Evolutionary conservation across 1,140 invertebrate genomes (phyloP), one percentile per base, ranked within the genome.

Genomic region (Pseudachorutes palmiensis): DNA sequence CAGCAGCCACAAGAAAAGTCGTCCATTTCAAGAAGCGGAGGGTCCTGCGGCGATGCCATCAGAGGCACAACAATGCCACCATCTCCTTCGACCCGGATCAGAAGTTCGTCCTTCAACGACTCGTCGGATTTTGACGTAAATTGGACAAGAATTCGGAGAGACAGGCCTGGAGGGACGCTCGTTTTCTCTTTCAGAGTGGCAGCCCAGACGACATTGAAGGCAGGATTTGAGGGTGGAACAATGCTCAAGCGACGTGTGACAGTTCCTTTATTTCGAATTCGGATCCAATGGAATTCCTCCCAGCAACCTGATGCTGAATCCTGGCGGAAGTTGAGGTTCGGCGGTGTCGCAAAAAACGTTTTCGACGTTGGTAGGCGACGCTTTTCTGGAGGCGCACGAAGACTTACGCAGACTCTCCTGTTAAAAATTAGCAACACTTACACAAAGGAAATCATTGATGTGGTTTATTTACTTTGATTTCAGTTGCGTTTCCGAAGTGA

Each of bases 1-100:
- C 63, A 64, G 24, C 71, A 70, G 1, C 71, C 71, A 36, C 64
- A 62, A 29, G 70, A 63, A 62, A 66, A 72, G 36, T 72, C 71
- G 30, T 68, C 67, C 24, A 67, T 57, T 68, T 69, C 65, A 19
- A 72, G 28, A 36, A 68, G 63, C 30, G 71, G 71, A 24, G 48
- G 51, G 24, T 30, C 28, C 3, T 32, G 2, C 5, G 5, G 45
- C 3, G 63, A 16, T n/a, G 68, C 57, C 36, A 67, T 62, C n/a
- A 72, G 33, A 0, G 71, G 71, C 0, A 72, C 68, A 62, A 70
- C 58, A 9, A 72, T 29, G n/a, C 55, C 66, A 16, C 71, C 71
- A 60, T 69, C 71, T 0, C 51, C 65, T 16, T 72, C 66, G 33
- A 72, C 65, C 19, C 67, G 14, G 28, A 72, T 67, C 5, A 59